Base-by-base conservation (phyloP, 1,140 invertebrate species). In the Leguminivora glycinivorella region DNA sequence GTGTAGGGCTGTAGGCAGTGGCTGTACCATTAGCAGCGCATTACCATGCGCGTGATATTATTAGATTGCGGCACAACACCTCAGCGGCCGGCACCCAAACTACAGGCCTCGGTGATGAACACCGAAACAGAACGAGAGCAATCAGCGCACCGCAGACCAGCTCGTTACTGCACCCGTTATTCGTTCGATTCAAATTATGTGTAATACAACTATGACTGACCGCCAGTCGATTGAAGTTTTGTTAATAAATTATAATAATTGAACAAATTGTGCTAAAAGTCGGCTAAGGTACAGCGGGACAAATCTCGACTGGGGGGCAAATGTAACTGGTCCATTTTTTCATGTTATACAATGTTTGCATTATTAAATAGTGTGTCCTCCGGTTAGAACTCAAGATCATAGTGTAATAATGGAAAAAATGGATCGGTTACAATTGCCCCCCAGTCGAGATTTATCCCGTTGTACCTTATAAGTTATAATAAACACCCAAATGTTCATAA, bases 21-120 rank as follows among this genome's bases (percentile, higher is more conserved):
- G 17, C 19, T 52, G 47, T 22, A 52, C 47, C 47, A 52, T 52
- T 22, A 52, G 47, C 47, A 52, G n/a, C 47, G 19, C 19, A 52
- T 52, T 52, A 29, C 25, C 25, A 58, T 58, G 56, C 56, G 25
- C 56, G 56, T 58, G 56, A 58, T 58, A 58, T 58, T 25, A 58
- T 58, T 29, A 58, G 56, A 25, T 6, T 4, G 56, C 22, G 10
- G 56, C 43, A 43, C 40, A 43, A 47, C 43, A 17, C 43, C 14
- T 24, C 56, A 26, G 56, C 56, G 56, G 24, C 56, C 56, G 56
- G 56, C 56, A 25, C 56, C 56, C 47, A 52, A 52, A 52, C 47
- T 52, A 52, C 47, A 52, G 47, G 47, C 19, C 47, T 52, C 47
- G 10, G 19, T 52, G 47, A 52, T 52, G 47, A 52, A 52, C 47